Evolutionary conservation across 2,113 vertebrate genomes (phyloP), one percentile per base, ranked within the genome.

Genomic region (Zosterops lateralis): DNA sequence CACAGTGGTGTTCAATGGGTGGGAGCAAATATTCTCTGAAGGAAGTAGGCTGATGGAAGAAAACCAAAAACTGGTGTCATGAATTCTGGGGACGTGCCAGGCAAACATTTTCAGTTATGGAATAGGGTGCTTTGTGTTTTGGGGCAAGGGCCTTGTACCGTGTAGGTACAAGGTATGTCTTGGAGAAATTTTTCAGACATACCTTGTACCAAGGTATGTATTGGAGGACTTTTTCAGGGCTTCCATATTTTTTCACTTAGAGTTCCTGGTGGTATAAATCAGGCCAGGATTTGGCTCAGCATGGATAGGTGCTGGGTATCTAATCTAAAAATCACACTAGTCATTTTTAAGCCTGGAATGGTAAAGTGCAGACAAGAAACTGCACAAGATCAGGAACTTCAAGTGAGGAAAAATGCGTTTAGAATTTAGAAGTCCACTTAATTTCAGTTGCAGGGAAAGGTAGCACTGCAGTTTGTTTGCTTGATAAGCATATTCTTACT

Each of bases 201-300:
- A 38, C 38, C 38, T 38, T 38, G 38, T 38, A 38, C 38, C 45
- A 75, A 73, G 57, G 36, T 84, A 42, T 84, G 34, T 50, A 73
- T 89, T 94, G 89, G 61, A 94, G 45, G 53, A 53, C 7, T 91
- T 81, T 90, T 92, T 78, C 90, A 82, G 45, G 32, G 18, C 57
- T 57, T 91, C 3, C 34, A 5, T 44, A 31, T 64, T 73, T 76
- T 78, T 65, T 60, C n/a, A 34, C 34, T 81, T 78, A 29, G 42
- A 65, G 25, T 67, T 93, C 67, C 44, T 40, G 89, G 74, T 51
- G 32, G 26, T 97, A 95, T 95, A 47, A 51, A 79, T 95, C 58
- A 89, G 54, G 60, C 48, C 38, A 74, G 38, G 22, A 68, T 89
- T 70, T 79, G 60, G 50, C 90, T 95, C 72, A 75, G 25, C 57